Percentiles rank a stretch among this genome's conserved stretches.
These are phyloP conservation scores for Pterocles gutturalis DNA, from an alignment of 2,113 vertebrate species.

Conservation along the genomic window DNA sequence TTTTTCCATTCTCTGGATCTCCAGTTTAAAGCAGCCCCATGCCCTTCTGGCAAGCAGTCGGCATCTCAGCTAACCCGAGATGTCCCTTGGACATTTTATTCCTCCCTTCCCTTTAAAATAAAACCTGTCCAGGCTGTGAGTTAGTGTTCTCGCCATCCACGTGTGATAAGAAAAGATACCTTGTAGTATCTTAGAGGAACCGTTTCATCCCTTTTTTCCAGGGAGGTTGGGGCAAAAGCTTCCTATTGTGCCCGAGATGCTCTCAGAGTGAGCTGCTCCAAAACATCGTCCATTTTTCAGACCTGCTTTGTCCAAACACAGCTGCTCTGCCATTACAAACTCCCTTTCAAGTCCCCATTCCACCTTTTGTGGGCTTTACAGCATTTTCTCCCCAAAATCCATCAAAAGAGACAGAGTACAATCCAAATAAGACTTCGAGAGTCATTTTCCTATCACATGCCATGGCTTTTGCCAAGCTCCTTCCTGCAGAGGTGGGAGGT, in stretches of 20 bases:
- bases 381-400: background rate
- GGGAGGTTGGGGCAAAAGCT: background rate
- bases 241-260: background rate
- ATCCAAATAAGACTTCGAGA: background rate
- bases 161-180: background rate
- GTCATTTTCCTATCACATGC: fast-evolving
- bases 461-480: background rate
- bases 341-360: background rate
- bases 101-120: background rate
- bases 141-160: background rate
- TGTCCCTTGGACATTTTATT: background rate
- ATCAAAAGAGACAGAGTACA: fast-evolving
- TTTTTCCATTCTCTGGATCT: too few relatives aligned
- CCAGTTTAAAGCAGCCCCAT: background rate
- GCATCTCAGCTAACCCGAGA: background rate
- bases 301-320: background rate
- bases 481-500: background rate
- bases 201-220: background rate
- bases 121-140: background rate
- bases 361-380: background rate
- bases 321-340: background rate
- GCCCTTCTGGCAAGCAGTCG: background rate
- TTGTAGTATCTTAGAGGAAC: background rate
- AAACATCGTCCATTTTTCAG: background rate
- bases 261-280: background rate